Conservation (phyloP, 2,113 vertebrate genomes). For the Lichenostomus cassidix region DNA sequence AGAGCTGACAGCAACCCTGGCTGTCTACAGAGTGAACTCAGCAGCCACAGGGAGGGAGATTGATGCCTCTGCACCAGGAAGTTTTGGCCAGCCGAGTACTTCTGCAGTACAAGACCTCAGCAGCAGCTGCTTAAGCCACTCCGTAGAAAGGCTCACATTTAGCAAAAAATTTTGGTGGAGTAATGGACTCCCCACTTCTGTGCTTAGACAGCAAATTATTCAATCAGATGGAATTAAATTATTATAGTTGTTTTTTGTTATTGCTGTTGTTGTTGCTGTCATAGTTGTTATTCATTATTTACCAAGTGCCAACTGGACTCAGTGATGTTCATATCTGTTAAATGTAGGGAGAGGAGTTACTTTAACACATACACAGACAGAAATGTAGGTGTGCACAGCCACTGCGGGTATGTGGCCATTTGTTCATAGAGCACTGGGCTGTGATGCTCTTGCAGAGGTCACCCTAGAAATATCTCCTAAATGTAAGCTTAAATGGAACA, state of each 20-base stretch:
- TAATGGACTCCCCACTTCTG: not conserved
- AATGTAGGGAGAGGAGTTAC: not conserved
- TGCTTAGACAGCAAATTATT: slow-evolving; percentile 21
- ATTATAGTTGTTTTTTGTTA: not conserved
- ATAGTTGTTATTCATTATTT: slow-evolving; percentile 12
- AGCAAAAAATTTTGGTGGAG: slow-evolving; percentile 16
- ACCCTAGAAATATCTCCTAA: not conserved
- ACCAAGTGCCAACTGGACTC: not conserved
- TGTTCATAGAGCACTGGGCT: not conserved
- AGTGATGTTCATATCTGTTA: not conserved
- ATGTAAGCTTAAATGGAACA: not conserved
- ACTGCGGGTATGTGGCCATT: not conserved
- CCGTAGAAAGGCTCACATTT: slow-evolving; percentile 1
- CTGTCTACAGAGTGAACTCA: not conserved
- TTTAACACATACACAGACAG: not conserved
- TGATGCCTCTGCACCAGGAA: slow-evolving; percentile 45
- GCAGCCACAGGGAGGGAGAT: not conserved
- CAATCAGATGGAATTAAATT: slow-evolving; percentile 4
- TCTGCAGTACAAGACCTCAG: slow-evolving; percentile 8
- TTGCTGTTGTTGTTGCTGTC: not conserved
- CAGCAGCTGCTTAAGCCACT: slow-evolving; percentile 20
- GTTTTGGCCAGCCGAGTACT: not conserved
- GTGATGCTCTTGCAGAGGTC: not conserved
- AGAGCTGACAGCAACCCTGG: not conserved
- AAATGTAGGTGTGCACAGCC: not conserved